Conservation (phyloP, 2,113 vertebrate genomes). For the Agapornis roseicollis region DNA sequence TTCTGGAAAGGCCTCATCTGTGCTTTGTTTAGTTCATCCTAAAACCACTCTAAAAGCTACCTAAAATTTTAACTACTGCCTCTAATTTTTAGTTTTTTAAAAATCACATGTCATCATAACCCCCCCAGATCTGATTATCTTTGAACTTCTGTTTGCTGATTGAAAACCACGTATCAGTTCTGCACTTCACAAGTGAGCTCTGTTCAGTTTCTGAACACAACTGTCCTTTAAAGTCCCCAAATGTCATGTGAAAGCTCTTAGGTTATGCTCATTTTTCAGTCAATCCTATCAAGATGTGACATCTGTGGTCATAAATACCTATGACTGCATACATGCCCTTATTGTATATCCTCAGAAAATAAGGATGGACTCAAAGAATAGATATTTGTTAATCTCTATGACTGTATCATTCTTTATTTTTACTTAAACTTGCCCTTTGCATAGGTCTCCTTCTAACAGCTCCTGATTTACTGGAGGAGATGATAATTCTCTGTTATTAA, state of each 20-base stretch:
- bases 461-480: not conserved
- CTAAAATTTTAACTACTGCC: not conserved
- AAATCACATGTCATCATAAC: not conserved
- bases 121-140: not conserved
- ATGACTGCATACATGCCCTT: rapidly evolving
- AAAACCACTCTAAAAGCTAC: not conserved
- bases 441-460: not conserved
- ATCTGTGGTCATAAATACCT: rapidly evolving
- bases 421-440: not conserved
- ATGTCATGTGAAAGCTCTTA: not conserved
- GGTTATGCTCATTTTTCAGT: not conserved
- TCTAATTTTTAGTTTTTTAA: not conserved
- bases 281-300: not conserved
- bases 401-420: not conserved
- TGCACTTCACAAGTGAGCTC: not conserved
- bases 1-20: not conserved
- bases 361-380: not conserved
- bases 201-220: not conserved
- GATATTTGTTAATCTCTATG: not conserved
- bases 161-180: not conserved
- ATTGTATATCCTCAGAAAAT: not conserved
- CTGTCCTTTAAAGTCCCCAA: not conserved
- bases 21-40: not conserved
- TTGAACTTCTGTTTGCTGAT: not conserved
- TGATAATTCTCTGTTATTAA: not conserved